Base-by-base conservation (phyloP, 1,140 invertebrate species). In the Stratiolaelaps scimitus region DNA sequence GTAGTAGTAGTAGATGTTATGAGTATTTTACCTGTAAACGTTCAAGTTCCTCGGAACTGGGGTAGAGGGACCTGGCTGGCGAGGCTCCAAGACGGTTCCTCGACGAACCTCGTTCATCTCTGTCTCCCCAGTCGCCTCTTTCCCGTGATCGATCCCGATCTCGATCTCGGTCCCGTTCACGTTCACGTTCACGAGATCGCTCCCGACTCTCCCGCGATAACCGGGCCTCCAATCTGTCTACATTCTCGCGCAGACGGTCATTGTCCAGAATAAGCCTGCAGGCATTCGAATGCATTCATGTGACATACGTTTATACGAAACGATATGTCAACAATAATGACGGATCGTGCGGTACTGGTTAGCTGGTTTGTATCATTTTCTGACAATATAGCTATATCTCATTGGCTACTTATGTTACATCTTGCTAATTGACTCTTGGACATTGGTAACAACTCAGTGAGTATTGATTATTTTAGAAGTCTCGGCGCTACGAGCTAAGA, bases 221-320 rank as follows among this genome's bases (percentile, higher is more conserved):
- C 34, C 53, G 53, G 23, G 53, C 26, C 53, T 60, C 53, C 53
- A 69, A 64, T 66, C 70, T 68, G 15, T 68, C 72, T 45, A 68
- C 34, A 53, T 72, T 69, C 46, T 71, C 73, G 56, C 76, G 69
- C 40, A 78, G 70, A 65, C 89, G 79, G 75, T 93, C 90, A 73
- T 90, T 92, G 75, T 94, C 91, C 68, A 93, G 76, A 75, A 92
- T 88, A 29, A 91, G 76, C 65, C 89, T 81, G 4, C 87, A 40
- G n/a, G n/a, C 34, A 40, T 40, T 6, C 34, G 5, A 10, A 40
- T 83, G 44, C 89, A 75, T n/a, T 86, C 34, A 40, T 40, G 34
- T 40, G 4, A 40, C 34, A 40, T 40, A 40, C 34, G 5, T 40
- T 40, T n/a, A n/a, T n/a, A n/a, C n/a, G n/a, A n/a, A n/a, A n/a